Conservation (phyloP, 1,140 invertebrate genomes). For the Drosophila carrolli region DNA sequence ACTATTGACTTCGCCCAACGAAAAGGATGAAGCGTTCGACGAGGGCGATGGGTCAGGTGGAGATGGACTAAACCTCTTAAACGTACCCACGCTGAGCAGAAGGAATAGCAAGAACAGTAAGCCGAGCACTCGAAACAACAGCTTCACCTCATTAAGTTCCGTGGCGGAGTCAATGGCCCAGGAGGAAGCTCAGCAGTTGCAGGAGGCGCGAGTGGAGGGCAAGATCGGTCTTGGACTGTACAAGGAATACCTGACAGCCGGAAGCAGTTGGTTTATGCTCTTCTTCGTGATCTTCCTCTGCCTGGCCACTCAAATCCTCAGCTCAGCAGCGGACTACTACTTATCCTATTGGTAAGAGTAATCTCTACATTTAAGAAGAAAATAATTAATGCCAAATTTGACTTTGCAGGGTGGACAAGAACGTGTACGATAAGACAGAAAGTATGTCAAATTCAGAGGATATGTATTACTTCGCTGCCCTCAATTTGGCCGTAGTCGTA, state of each 20-base stretch:
- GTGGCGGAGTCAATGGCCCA: constrained; percentile 52
- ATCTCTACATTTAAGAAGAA: not conserved
- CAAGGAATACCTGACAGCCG: constrained; percentile 63
- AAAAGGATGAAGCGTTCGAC: constrained; percentile 40
- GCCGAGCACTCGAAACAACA: constrained; percentile 45
- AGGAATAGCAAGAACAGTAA: constrained; percentile 46
- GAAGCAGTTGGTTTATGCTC: constrained; percentile 59
- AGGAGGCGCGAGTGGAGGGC: constrained; percentile 57
- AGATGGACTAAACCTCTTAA: constrained; percentile 52
- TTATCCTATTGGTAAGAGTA: constrained; percentile 58
- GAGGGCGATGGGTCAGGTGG: constrained; percentile 35
- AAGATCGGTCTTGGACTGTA: constrained; percentile 62
- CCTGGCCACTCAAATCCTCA: constrained; percentile 58
- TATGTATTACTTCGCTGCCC: constrained; percentile 53
- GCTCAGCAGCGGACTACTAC: constrained; percentile 55
- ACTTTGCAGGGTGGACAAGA: constrained; percentile 52
- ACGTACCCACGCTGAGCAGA: constrained; percentile 53
- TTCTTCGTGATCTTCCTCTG: constrained; percentile 60
- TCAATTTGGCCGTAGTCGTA: constrained; percentile 60
- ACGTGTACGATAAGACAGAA: constrained; percentile 13
- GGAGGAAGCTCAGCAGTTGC: constrained; percentile 39
- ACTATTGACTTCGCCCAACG: constrained; percentile 70
- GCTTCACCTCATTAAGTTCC: constrained; percentile 63
- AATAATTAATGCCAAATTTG: not conserved
- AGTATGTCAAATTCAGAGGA: constrained; percentile 28